Evolutionary conservation across 1,140 invertebrate genomes (phyloP).

Genomic region (Bombus balteatus): DNA sequence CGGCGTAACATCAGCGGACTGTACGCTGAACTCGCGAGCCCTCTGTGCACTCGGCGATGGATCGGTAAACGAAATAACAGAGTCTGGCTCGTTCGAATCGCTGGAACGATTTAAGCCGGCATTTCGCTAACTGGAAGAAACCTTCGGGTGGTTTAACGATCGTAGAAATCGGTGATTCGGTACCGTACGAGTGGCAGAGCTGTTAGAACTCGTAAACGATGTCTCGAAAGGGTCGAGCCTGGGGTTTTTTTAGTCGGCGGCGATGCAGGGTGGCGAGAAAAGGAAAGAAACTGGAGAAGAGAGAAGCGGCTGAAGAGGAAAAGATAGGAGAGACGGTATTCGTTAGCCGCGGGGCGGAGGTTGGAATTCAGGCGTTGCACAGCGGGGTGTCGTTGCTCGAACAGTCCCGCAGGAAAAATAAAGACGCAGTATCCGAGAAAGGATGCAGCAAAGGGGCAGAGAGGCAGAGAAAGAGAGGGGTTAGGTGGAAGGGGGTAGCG

Average conservation of each 20-base stretch:
- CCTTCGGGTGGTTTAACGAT: not conserved
- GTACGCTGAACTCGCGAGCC: not conserved
- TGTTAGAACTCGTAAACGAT: constrained; percentile 20
- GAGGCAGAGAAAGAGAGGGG: not conserved
- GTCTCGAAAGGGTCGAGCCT: not conserved
- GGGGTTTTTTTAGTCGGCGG: not conserved
- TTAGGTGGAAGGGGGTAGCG: no score
- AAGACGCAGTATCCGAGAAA: constrained; percentile 30
- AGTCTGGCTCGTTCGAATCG: not conserved
- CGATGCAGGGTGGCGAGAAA: not conserved
- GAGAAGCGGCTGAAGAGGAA: not conserved
- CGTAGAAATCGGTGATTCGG: not conserved
- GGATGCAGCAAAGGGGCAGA: not conserved
- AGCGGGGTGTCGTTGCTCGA: constrained; percentile 71
- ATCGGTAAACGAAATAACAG: not conserved
- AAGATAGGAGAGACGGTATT: constrained; percentile 55
- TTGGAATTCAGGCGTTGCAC: constrained; percentile 73
- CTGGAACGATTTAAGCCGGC: not conserved
- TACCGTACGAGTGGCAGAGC: not conserved
- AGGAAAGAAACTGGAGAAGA: not conserved
- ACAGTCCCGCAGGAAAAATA: constrained; percentile 59
- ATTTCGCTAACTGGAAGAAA: constrained; percentile 31
- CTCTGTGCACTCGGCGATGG: not conserved
- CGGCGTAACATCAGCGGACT: not conserved
- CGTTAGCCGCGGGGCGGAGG: constrained; percentile 71